Conservation (phyloP, 2,797 vertebrate genomes). For the Chromis chromis region DNA sequence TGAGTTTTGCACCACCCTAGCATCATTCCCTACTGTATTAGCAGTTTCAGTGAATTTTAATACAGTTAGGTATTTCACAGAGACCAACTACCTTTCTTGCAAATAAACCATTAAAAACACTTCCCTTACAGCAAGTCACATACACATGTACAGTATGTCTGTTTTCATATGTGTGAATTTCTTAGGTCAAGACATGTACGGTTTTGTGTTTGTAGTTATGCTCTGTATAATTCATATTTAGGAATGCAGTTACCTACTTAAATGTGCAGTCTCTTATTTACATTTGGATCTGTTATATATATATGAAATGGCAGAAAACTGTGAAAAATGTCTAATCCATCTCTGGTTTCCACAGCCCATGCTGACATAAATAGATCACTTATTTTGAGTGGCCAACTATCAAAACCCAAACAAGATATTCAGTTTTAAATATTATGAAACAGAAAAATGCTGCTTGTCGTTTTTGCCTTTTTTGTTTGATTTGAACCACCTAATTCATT, state of each 20-base stretch:
- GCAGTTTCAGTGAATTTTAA: conserved; percentile 65
- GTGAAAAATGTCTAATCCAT: neutral
- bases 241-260: neutral
- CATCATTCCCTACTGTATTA: conserved; percentile 27
- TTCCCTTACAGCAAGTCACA: conserved; percentile 22
- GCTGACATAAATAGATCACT: neutral
- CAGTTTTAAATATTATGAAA: no score
- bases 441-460: no score
- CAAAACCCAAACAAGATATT: no score
- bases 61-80: conserved; percentile 83
- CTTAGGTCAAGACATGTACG: neutral
- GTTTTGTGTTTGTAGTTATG: neutral
- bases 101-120: conserved; percentile 31
- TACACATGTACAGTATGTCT: neutral
- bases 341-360: neutral
- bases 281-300: neutral
- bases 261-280: neutral
- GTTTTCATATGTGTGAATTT: conserved; percentile 4
- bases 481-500: neutral
- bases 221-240: neutral
- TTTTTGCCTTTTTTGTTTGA: no score
- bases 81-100: conserved; percentile 52
- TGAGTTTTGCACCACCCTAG: conserved; percentile 31
- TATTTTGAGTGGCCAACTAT: no score
- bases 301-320: neutral